Evolutionary conservation across 2,113 vertebrate species (phyloP).

Genomic region (Cyphotilapia sp.): DNA sequence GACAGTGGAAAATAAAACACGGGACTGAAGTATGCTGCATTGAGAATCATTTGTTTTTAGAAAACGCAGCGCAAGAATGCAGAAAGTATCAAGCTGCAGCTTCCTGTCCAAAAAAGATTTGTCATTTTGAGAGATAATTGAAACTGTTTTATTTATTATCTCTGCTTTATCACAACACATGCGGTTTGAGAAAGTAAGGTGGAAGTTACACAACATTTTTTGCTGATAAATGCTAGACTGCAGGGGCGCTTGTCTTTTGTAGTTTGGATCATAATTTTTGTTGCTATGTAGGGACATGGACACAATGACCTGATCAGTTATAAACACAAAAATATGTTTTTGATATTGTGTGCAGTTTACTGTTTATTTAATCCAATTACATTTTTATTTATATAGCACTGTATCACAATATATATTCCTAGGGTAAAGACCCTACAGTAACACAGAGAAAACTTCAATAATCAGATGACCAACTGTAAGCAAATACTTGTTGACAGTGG

Average conservation of each 20-base stretch:
- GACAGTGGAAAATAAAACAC: slow-evolving; percentile 26
- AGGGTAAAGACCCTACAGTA: background rate
- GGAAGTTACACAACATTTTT: background rate
- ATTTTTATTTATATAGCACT: background rate
- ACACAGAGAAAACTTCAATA: background rate
- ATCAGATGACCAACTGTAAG: background rate
- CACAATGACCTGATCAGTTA: background rate
- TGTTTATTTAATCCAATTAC: background rate
- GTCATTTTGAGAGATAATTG: slow-evolving; percentile 7
- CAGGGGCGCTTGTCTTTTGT: background rate
- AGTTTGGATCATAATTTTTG: background rate
- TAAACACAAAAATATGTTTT: background rate
- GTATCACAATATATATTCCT: background rate
- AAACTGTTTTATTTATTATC: slow-evolving; percentile 4
- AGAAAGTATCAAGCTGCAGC: slow-evolving; percentile 7
- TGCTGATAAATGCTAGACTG: background rate
- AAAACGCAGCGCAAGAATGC: background rate
- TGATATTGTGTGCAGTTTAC: background rate
- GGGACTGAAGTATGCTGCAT: slow-evolving; percentile 1
- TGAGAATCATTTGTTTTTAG: slow-evolving; percentile 1
- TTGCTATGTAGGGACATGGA: background rate
- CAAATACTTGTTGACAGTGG: background rate
- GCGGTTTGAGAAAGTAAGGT: background rate
- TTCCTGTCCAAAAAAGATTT: slow-evolving; percentile 18
- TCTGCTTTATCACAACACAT: background rate